A percentile compares a stretch with the other conserved stretches of the same genome.
These are phyloP conservation scores for Chelidonichthys spinosus DNA, from an alignment of 2,797 vertebrate species.

Conservation along the genomic window DNA sequence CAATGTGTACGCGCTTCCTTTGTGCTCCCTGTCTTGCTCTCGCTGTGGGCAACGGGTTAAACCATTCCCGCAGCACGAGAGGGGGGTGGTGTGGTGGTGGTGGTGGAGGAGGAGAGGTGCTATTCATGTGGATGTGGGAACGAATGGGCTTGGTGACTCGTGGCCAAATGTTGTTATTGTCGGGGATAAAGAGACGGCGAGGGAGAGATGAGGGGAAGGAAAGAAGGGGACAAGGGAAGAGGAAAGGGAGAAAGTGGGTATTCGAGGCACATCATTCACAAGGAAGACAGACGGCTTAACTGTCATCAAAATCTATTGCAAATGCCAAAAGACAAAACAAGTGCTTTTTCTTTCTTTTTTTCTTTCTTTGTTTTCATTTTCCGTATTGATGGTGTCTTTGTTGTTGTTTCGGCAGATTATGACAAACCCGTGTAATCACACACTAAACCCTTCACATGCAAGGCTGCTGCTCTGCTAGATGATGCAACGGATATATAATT, in stretches of 20 bases:
- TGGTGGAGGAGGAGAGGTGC: conserved; percentile 33
- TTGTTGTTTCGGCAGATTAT: not conserved
- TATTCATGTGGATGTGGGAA: conserved; percentile 58
- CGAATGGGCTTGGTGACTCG: conserved; percentile 74
- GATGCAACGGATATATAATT: conserved; percentile 48
- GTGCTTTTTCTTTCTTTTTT: too few species aligned
- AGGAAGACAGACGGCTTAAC: not conserved
- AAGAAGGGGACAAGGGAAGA: not conserved
- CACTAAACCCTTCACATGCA: conserved; percentile 22
- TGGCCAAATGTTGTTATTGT: conserved; percentile 81
- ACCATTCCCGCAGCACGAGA: conserved; percentile 68
- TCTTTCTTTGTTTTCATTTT: too few species aligned
- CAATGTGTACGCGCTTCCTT: conserved; percentile 63
- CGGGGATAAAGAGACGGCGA: conserved; percentile 51
- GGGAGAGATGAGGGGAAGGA: not conserved
- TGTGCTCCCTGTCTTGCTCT: conserved; percentile 67
- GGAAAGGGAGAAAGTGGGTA: not conserved
- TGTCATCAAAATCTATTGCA: not conserved
- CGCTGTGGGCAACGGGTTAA: conserved; percentile 68
- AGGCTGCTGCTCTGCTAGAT: conserved; percentile 15
- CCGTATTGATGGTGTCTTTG: not conserved
- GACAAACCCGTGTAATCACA: conserved; percentile 10
- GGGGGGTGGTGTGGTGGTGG: conserved; percentile 48
- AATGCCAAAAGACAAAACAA: not conserved
- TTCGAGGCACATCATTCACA: not conserved